These are phyloP conservation scores for Cephalopterus ornatus DNA, from an alignment of 2,113 vertebrate genomes.

Conservation along the genomic window DNA sequence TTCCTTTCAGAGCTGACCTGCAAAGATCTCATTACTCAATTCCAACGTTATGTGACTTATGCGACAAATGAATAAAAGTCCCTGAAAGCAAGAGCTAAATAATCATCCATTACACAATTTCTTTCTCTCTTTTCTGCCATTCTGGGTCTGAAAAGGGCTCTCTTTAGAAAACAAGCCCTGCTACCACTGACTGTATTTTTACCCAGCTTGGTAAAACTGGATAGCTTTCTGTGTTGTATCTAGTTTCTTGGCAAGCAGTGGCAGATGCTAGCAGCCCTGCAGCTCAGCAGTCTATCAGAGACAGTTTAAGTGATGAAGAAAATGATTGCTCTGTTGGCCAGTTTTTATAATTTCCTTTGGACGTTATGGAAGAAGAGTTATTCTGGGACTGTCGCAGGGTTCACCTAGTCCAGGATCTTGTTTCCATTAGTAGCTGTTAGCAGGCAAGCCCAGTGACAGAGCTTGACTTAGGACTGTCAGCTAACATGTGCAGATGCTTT, in stretches of 20 bases:
- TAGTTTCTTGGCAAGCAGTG: background rate
- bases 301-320: background rate
- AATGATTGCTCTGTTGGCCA: background rate
- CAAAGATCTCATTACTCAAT: background rate
- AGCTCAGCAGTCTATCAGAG: background rate
- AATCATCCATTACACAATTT: background rate
- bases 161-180: background rate
- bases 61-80: background rate
- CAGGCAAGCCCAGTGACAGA: background rate
- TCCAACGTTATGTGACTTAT: background rate
- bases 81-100: background rate
- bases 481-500: background rate
- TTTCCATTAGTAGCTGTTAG: background rate
- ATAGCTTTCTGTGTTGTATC: background rate
- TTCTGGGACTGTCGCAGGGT: background rate
- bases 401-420: background rate
- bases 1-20: background rate
- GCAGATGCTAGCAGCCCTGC: background rate
- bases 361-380: background rate
- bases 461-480: background rate
- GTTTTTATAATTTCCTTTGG: background rate
- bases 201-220: background rate
- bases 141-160: background rate
- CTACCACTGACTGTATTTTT: background rate
- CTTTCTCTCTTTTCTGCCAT: background rate